A percentile compares a stretch with the other conserved stretches of the same genome.
These are phyloP conservation scores for Poliocrania exsul DNA, from an alignment of 2,797 vertebrate genomes.

Conservation along the genomic window DNA sequence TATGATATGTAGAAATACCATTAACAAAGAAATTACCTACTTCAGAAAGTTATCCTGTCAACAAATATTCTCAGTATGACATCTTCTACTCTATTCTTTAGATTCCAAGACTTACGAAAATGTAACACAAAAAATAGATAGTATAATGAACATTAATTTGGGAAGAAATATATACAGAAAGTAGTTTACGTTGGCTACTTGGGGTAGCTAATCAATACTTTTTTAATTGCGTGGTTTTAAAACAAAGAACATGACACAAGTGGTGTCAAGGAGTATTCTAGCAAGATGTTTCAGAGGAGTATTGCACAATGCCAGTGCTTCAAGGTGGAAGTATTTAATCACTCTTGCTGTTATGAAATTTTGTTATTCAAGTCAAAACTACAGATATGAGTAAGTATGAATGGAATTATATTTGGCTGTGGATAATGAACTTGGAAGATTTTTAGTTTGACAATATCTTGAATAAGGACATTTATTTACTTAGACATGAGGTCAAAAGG, in stretches of 20 bases:
- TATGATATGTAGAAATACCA: background rate
- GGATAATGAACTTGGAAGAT: background rate
- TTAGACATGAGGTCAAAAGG: background rate
- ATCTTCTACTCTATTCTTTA: background rate
- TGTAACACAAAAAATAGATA: background rate
- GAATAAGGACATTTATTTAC: background rate
- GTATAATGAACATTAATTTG: background rate
- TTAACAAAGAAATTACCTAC: background rate
- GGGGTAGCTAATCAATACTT: background rate
- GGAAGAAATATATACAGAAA: background rate
- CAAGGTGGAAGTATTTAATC: slow-evolving; percentile 15
- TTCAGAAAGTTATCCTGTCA: background rate
- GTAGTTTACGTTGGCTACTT: background rate
- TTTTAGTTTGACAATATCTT: background rate
- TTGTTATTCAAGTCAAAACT: slow-evolving; percentile 30
- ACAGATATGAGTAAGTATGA: background rate
- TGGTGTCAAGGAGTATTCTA: background rate
- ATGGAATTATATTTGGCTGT: background rate
- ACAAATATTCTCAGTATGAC: background rate
- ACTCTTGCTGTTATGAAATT: slow-evolving; percentile 2
- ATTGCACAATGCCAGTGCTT: background rate
- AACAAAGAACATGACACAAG: background rate
- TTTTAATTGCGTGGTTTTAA: background rate
- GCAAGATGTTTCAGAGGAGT: background rate
- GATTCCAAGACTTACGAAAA: background rate